A percentile compares a stretch with the other conserved stretches of the same genome.
Evolutionary conservation across 2,797 vertebrate genomes (phyloP).

Genomic region (Tenualosa ilisha): DNA sequence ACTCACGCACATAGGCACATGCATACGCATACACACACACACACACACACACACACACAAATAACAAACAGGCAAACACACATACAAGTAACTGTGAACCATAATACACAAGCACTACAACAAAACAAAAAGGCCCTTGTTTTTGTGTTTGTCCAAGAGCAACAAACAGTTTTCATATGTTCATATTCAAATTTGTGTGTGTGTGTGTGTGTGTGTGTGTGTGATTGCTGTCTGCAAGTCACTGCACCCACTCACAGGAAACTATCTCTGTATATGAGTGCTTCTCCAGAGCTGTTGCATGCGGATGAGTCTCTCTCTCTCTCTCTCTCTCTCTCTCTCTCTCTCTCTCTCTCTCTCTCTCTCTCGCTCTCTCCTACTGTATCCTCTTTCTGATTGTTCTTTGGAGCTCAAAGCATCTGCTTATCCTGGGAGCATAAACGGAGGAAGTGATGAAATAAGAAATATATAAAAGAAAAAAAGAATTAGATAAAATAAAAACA

Average conservation of each 20-base stretch:
- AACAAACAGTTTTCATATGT: no score
- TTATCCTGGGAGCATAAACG: constrained; percentile 52
- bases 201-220: neutral
- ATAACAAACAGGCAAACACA: constrained; percentile 39
- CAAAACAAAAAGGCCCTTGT: constrained; percentile 40
- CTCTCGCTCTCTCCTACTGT: neutral
- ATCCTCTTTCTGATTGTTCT: neutral
- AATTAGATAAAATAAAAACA: neutral
- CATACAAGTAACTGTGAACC: neutral
- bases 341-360: neutral
- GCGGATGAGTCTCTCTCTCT: neutral
- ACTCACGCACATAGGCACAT: neutral
- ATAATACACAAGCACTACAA: neutral
- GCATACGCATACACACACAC: neutral
- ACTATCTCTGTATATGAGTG: constrained; percentile 42
- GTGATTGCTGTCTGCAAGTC: constrained; percentile 46
- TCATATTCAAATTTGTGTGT: neutral
- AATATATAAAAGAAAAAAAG: constrained; percentile 27
- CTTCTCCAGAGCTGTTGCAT: constrained; percentile 32
- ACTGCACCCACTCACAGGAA: constrained; percentile 35
- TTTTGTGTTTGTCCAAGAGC: neutral
- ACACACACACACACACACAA: constrained; percentile 24
- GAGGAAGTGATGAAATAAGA: constrained; percentile 52
- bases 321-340: neutral
- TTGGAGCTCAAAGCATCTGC: constrained; percentile 30